These are phyloP conservation scores for Trididemnum miniatum DNA, from an alignment of 23 tunicate species.

Conservation along the genomic window DNA sequence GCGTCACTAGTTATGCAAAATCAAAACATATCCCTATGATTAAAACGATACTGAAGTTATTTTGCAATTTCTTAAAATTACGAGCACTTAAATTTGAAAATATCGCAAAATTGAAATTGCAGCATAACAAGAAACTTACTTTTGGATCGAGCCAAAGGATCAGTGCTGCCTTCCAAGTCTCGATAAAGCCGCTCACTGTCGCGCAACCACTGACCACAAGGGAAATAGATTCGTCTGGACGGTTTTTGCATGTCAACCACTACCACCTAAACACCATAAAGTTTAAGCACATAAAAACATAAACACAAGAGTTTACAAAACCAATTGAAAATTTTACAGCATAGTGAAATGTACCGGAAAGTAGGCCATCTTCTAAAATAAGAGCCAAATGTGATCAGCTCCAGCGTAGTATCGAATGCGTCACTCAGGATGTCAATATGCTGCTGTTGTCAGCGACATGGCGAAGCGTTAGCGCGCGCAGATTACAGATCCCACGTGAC, in stretches of 20 bases:
- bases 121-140: slow-evolving; percentile 59
- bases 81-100: too few relatives aligned
- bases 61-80: too few relatives aligned
- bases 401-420: not conserved
- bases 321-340: too few relatives aligned
- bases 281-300: too few relatives aligned
- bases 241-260: slow-evolving; percentile 74
- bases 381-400: not conserved
- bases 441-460: not conserved
- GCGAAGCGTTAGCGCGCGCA: too few relatives aligned
- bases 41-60: too few relatives aligned
- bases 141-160: slow-evolving; percentile 65
- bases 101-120: too few relatives aligned
- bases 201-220: slow-evolving; percentile 97
- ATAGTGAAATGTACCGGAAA: too few relatives aligned
- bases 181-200: slow-evolving; percentile 85
- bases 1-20: too few relatives aligned
- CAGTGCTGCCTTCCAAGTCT: slow-evolving; percentile 80
- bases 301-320: too few relatives aligned
- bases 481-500: too few relatives aligned
- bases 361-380: not conserved
- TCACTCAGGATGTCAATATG: not conserved
- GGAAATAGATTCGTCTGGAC: slow-evolving; percentile 72
- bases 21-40: too few relatives aligned
- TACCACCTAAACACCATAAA: slow-evolving; percentile 66